A percentile compares a stretch with the other conserved stretches of the same genome.
These are phyloP conservation scores for Marcusenius ussheri DNA, from an alignment of 2,113 vertebrate species.

Conservation along the genomic window DNA sequence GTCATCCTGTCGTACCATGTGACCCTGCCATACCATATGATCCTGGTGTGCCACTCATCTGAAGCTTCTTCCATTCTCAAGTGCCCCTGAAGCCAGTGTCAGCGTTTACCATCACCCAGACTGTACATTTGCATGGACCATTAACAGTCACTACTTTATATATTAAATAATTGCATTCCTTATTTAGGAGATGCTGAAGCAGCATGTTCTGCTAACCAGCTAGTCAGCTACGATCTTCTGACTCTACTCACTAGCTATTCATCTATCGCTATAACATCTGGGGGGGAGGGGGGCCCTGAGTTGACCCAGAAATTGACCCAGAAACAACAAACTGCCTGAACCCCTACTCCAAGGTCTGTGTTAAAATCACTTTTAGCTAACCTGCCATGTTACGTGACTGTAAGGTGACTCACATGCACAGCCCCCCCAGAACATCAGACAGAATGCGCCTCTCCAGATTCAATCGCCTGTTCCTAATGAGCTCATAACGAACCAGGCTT, in stretches of 20 bases:
- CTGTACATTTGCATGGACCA: no score
- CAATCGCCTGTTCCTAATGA: background rate
- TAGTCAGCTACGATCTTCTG: background rate
- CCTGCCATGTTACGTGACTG: background rate
- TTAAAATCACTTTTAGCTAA: background rate
- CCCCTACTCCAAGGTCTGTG: background rate
- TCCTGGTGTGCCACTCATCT: background rate
- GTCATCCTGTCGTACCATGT: background rate
- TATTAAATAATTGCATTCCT: background rate
- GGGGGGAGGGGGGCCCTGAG: background rate
- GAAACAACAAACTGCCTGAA: background rate
- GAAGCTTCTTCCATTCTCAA: background rate
- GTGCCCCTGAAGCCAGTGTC: background rate
- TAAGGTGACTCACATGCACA: background rate
- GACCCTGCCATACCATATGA: background rate
- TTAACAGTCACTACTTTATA: background rate
- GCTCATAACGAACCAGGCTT: background rate
- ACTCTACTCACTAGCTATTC: background rate
- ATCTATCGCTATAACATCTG: background rate
- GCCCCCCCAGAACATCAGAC: background rate
- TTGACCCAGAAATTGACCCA: background rate
- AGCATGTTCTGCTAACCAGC: background rate
- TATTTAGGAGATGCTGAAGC: background rate
- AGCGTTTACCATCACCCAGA: background rate
- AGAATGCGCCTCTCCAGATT: background rate